Evolutionary conservation across 2,888 invertebrate species (phyloP), one percentile per base, ranked within the genome.

Genomic region (Leptura quadrifasciata): DNA sequence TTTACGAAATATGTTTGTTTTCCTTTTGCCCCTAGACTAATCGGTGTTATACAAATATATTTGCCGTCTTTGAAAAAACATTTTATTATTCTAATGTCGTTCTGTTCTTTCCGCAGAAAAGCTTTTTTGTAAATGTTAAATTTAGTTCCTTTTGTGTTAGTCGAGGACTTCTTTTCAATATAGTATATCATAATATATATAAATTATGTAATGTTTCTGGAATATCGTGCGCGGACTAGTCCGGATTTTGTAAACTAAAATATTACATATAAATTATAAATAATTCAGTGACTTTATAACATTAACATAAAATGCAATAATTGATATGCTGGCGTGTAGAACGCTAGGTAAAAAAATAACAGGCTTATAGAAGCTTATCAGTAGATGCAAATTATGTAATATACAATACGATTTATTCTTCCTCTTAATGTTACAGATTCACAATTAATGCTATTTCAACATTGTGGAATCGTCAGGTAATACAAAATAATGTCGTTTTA

Each of bases 71-170:
- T 35, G 12, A 63, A 12, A 18, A 63, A 20, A 0, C 63, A 1
- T 0, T 39, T n/a, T 5, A 63, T 10, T 6, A 21, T 21, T 18
- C 20, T 39, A 0, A 63, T 21, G 12, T 63, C 63, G 1, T 39
- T 18, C 15, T 63, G 24, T 4, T 63, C 20, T 10, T 10, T 12
- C 0, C 27, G 18, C 15, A 63, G 15, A n/a, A 63, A 63, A 9
- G 63, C 63, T n/a, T 18, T 10, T 39, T 63, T 63, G 63, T 63
- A 63, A 12, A 20, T 18, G 39, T 15, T 39, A 21, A 63, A 63
- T 63, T 39, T 63, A 15, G 10, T 12, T 63, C 39, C 39, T 1
- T 10, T 39, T 18, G 35, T 0, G 9, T 17, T 17, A 5, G 39
- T 9, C 9, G 21, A 17, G 10, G 39, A 0, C 3, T 20, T 9